Evolutionary conservation across 2,113 vertebrate species (phyloP).

Genomic region (Petroica traversi): DNA sequence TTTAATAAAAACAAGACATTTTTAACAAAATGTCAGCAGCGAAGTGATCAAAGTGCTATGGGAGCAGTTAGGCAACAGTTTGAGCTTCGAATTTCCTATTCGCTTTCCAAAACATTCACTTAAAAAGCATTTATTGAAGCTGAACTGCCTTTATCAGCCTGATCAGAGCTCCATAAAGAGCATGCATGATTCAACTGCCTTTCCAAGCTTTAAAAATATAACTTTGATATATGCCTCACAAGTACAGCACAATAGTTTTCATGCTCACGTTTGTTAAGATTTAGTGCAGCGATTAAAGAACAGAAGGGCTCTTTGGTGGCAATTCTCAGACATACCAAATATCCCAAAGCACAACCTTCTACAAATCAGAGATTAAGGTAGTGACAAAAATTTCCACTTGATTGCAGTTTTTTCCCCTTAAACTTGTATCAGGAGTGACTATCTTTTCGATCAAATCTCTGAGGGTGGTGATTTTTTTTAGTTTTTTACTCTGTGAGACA

Average conservation of each 20-base stretch:
- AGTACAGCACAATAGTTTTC: constrained; percentile 80
- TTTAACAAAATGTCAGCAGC: constrained; percentile 77
- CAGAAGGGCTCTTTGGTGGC: constrained; percentile 80
- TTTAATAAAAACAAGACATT: constrained; percentile 83
- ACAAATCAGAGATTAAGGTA: constrained; percentile 82
- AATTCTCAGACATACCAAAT: constrained; percentile 79
- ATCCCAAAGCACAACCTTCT: constrained; percentile 80
- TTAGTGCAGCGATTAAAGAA: constrained; percentile 79
- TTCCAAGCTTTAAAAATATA: constrained; percentile 75
- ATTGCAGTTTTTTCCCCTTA: constrained; percentile 74
- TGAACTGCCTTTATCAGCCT: constrained; percentile 81
- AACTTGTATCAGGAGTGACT: constrained; percentile 74
- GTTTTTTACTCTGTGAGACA: constrained; percentile 62
- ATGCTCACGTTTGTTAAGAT: constrained; percentile 83
- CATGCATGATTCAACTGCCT: constrained; percentile 81
- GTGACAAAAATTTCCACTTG: constrained; percentile 80
- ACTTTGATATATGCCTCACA: constrained; percentile 79
- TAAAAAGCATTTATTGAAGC: constrained; percentile 81
- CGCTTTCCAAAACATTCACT: constrained; percentile 80
- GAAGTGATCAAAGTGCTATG: constrained; percentile 79
- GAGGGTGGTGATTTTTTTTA: constrained; percentile 47
- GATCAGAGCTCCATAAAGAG: constrained; percentile 80
- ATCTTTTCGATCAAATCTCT: constrained; percentile 74
- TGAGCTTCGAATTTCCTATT: constrained; percentile 79
- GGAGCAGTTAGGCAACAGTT: constrained; percentile 76